phyloP scores from a whole-genome alignment of 2,888 invertebrate species.

The Blera fallax region DNA sequence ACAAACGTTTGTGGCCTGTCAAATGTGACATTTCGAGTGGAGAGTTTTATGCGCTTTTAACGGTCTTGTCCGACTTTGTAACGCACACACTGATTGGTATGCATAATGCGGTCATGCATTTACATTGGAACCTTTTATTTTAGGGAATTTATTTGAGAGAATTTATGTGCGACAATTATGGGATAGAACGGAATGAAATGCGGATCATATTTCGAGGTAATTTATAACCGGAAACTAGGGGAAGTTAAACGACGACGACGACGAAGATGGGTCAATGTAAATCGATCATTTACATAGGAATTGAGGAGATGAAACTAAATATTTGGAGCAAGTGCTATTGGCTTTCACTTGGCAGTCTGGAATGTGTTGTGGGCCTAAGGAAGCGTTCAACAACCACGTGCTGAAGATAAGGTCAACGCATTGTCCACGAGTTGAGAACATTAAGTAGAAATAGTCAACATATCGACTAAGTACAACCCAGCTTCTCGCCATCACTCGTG shows the following conservation, averaged over 20 bases:
- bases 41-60: constrained; percentile 56
- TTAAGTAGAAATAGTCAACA: too few relatives aligned
- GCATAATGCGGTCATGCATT: constrained; percentile 44
- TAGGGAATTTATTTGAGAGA: not conserved
- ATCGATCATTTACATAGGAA: not conserved
- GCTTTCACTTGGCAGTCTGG: not conserved
- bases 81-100: constrained; percentile 44
- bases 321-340: not conserved
- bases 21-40: constrained; percentile 48
- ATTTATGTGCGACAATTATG: constrained; percentile 35
- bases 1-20: constrained; percentile 39
- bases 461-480: too few relatives aligned
- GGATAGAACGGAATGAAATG: constrained; percentile 21
- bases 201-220: constrained; percentile 29
- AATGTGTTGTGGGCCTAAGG: too few relatives aligned
- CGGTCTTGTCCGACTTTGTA: constrained; percentile 50
- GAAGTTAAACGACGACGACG: not conserved
- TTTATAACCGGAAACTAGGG: constrained; percentile 38
- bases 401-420: too few relatives aligned
- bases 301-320: not conserved
- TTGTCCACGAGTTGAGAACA: too few relatives aligned
- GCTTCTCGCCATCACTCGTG: too few relatives aligned
- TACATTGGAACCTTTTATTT: constrained; percentile 14
- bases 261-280: not conserved
- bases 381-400: too few relatives aligned